These are phyloP conservation scores for Neodontobutis hainanensis DNA, from an alignment of 2,113 vertebrate species.

Conservation along the genomic window DNA sequence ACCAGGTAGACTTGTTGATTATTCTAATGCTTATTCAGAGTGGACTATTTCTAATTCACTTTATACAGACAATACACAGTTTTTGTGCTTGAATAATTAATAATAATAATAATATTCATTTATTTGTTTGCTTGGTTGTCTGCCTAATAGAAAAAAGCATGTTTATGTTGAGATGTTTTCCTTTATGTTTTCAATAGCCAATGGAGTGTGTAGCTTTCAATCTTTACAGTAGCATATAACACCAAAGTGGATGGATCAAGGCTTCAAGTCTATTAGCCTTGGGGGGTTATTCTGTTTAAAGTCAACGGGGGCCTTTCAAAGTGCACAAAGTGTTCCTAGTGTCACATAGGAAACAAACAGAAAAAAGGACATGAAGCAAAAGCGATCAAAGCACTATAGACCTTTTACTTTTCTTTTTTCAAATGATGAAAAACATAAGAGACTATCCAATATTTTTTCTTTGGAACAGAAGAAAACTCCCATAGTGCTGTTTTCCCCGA, in stretches of 20 bases:
- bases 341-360: constrained; percentile 7
- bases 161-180: background rate
- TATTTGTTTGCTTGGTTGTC: too few species aligned
- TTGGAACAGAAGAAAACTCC: constrained; percentile 31
- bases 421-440: constrained; percentile 37
- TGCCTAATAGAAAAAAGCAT: too few species aligned
- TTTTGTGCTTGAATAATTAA: too few species aligned
- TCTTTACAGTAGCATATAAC: background rate
- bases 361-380: constrained; percentile 19
- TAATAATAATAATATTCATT: too few species aligned
- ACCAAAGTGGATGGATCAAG: background rate
- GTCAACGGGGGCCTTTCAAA: constrained; percentile 24
- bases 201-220: background rate
- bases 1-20: background rate
- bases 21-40: too few species aligned
- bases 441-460: constrained; percentile 14
- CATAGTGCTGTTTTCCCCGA: constrained; percentile 1
- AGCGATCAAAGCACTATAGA: constrained; percentile 10
- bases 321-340: constrained; percentile 2
- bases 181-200: background rate
- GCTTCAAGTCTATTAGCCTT: constrained; percentile 5
- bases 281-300: constrained; percentile 16
- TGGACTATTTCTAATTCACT: too few species aligned
- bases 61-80: too few species aligned
- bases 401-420: background rate